Evolutionary conservation across 30 jellyfish, hydroid and myxozoan genomes (phyloP), one percentile per base, ranked within the genome.

Genomic region (Pseudorhiza aurosa): DNA sequence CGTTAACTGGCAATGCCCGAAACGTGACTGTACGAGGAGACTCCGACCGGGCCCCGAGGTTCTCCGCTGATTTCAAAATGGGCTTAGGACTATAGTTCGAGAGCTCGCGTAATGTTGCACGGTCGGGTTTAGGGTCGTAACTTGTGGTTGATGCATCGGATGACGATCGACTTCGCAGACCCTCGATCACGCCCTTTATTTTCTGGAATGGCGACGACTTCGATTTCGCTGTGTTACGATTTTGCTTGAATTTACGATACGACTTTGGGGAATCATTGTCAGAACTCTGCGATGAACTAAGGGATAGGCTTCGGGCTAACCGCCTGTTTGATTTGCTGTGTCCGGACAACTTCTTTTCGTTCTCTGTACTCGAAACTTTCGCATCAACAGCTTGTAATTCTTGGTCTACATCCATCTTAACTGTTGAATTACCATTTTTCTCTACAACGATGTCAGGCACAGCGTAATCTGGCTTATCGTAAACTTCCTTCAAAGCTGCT

Each of bases 121-220:
- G 7, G 44, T 58, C 56, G 33, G 83, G 19, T 19, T 19, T 63
- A 0, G 67, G 77, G 4, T 60, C 95, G 63, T 12, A 2, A 32
- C 95, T 83, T 14, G 95, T 63, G 2, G 88, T 83, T 1, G 95
- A 83, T 1, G 87, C 87, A 17, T 83, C 95, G 30, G 95, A 83
- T 2, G 95, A 70, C 6, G 95, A 83, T 25, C 95, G 95, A 46
- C 95, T 83, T 22, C 95, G 44, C 82, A 83, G 71, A 0, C 95
- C 95, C 26, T 58, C 84, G 72, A 83, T 83, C 28, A 72, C 95
- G 18, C 74, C 82, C 19, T 72, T 72, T 2, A 83, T 60, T 65
- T 72, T 72, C 58, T 72, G 83, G 69, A 83, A 47, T 30, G 95
- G 78, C 15, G 95, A 83, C 21, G 88, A 56, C 62, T 53, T 64